phyloP scores from a whole-genome alignment of 2,888 invertebrate species.

The Cephus nigrinus region DNA sequence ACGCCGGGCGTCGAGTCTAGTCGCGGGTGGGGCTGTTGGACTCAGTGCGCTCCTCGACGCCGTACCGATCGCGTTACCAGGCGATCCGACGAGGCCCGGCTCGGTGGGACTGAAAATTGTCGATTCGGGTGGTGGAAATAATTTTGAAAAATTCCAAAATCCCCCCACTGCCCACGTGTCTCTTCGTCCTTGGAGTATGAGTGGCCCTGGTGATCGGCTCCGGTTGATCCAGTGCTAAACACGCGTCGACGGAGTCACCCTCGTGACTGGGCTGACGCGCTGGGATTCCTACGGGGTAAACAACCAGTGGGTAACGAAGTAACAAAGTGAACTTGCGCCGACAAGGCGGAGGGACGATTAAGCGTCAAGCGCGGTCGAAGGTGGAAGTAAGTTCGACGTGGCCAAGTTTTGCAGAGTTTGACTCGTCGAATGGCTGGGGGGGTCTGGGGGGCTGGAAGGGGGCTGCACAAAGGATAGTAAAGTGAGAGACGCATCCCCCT shows the following conservation, averaged over 20 bases:
- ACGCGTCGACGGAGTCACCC: neutral
- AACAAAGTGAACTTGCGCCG: neutral
- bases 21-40: slow-evolving; percentile 60
- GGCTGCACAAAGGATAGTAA: neutral
- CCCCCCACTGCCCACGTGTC: neutral
- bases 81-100: slow-evolving; percentile 14
- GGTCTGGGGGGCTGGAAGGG: too few species aligned
- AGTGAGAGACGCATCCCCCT: neutral
- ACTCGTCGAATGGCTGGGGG: neutral
- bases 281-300: neutral
- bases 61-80: slow-evolving; percentile 55
- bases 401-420: neutral
- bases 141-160: neutral
- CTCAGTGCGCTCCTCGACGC: slow-evolving; percentile 59
- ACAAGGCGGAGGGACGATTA: neutral
- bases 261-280: neutral
- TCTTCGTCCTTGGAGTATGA: neutral
- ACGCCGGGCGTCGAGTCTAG: slow-evolving; percentile 58
- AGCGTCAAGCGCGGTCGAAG: neutral
- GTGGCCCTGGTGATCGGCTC: neutral
- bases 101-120: neutral
- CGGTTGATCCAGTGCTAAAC: neutral
- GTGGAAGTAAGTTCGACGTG: neutral
- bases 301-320: neutral
- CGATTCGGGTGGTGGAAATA: neutral